A percentile compares a stretch with the other conserved stretches of the same genome.
Conservation (phyloP, 2,888 invertebrate genomes). For the Catocala nupta region DNA sequence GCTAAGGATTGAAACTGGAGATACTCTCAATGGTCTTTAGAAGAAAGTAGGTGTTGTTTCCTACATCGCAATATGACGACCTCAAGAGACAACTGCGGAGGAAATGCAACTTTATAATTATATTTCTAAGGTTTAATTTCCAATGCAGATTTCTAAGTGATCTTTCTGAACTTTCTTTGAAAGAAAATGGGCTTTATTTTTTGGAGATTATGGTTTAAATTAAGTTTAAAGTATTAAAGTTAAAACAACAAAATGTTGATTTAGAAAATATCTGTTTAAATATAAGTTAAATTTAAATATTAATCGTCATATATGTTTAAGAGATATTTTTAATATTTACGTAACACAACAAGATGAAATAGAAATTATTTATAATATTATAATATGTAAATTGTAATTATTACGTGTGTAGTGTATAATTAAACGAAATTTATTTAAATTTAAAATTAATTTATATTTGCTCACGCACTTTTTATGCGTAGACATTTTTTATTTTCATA, state of each 20-base stretch:
- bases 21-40: constrained; percentile 21
- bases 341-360: constrained; percentile 23
- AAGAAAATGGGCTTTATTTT: constrained; percentile 12
- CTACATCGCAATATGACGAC: constrained; percentile 22
- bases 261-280: constrained; percentile 46
- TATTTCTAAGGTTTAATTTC: neutral
- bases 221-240: constrained; percentile 12
- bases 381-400: constrained; percentile 7
- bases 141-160: neutral
- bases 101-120: neutral
- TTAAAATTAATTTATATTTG: no score
- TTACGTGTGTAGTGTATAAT: neutral
- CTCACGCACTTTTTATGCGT: no score
- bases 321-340: constrained; percentile 46
- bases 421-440: neutral
- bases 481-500: no score
- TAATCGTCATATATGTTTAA: constrained; percentile 42
- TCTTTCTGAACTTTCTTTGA: constrained; percentile 3
- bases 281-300: constrained; percentile 41
- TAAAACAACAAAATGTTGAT: constrained; percentile 37
- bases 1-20: constrained; percentile 21
- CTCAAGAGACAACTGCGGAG: constrained; percentile 13
- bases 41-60: constrained; percentile 53
- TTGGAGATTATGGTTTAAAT: neutral
- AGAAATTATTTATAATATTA: constrained; percentile 6